Evolutionary conservation across 2,797 vertebrate species (phyloP).

Genomic region (Halcyon smyrnensis): DNA sequence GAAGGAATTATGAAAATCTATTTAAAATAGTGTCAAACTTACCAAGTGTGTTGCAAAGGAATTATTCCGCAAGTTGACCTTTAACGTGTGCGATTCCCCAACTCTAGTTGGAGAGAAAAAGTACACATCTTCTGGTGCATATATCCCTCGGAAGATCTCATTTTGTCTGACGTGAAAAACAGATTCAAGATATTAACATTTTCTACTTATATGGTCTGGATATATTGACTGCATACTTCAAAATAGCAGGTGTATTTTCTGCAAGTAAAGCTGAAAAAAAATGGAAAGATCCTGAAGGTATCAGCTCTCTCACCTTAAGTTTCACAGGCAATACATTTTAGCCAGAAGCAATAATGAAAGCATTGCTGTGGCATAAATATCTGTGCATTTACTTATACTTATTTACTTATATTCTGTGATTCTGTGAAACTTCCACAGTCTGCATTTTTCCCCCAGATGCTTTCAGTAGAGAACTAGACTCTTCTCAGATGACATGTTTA

Average conservation of each 20-base stretch:
- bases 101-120: slow-evolving; percentile 84
- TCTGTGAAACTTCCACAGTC: background rate
- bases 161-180: slow-evolving; percentile 75
- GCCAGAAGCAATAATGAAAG: background rate
- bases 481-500: background rate
- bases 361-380: background rate
- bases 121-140: slow-evolving; percentile 88
- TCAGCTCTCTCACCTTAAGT: background rate
- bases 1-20: background rate
- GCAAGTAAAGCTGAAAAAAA: background rate
- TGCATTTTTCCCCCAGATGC: background rate
- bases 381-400: background rate
- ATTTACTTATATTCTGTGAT: no score
- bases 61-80: slow-evolving; percentile 93
- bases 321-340: background rate
- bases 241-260: background rate
- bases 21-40: slow-evolving; percentile 55
- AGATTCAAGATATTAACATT: background rate
- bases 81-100: slow-evolving; percentile 86
- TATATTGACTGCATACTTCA: background rate
- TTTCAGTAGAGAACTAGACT: background rate
- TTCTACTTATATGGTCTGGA: background rate
- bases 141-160: slow-evolving; percentile 81
- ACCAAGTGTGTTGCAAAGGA: slow-evolving; percentile 86
- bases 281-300: background rate